phyloP scores from a whole-genome alignment of 1,140 invertebrate species.

The Lerema accius region DNA sequence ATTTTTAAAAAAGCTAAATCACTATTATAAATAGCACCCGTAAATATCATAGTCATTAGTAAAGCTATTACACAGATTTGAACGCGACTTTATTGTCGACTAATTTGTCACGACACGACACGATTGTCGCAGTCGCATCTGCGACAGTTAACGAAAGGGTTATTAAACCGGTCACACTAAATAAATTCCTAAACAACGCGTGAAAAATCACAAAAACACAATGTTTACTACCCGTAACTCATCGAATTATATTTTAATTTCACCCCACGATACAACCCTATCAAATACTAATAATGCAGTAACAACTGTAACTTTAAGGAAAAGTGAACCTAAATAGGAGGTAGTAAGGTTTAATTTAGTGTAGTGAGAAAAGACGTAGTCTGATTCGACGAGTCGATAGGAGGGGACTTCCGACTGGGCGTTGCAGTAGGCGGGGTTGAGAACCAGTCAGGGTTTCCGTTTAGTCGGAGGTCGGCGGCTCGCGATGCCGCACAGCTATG shows the following conservation, averaged over 20 bases:
- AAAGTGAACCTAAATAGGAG: slow-evolving; percentile 35
- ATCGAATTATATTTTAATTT: slow-evolving; percentile 47
- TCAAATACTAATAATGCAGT: slow-evolving; percentile 36
- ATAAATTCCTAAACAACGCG: slow-evolving; percentile 72
- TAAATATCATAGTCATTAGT: slow-evolving; percentile 35
- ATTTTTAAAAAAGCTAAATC: too few relatives aligned
- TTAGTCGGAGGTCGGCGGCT: slow-evolving; percentile 69
- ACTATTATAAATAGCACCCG: slow-evolving; percentile 1
- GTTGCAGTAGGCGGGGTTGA: slow-evolving; percentile 56
- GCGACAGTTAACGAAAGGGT: slow-evolving; percentile 52
- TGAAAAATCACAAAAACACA: slow-evolving; percentile 66
- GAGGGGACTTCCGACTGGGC: slow-evolving; percentile 56
- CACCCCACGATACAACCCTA: slow-evolving; percentile 61
- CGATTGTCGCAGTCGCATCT: slow-evolving; percentile 8
- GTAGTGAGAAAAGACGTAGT: slow-evolving; percentile 32
- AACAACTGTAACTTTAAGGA: neutral
- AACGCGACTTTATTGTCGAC: slow-evolving; percentile 33
- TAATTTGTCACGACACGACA: slow-evolving; percentile 39
- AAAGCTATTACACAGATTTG: slow-evolving; percentile 13
- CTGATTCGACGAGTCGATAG: slow-evolving; percentile 34
- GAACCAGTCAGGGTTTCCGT: slow-evolving; percentile 42
- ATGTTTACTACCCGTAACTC: slow-evolving; percentile 62
- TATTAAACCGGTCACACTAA: slow-evolving; percentile 57
- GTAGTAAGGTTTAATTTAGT: neutral
- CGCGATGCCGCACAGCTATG: slow-evolving; percentile 76